Conservation (phyloP, 1,140 invertebrate species). For the Acyrthosiphon pisum region DNA sequence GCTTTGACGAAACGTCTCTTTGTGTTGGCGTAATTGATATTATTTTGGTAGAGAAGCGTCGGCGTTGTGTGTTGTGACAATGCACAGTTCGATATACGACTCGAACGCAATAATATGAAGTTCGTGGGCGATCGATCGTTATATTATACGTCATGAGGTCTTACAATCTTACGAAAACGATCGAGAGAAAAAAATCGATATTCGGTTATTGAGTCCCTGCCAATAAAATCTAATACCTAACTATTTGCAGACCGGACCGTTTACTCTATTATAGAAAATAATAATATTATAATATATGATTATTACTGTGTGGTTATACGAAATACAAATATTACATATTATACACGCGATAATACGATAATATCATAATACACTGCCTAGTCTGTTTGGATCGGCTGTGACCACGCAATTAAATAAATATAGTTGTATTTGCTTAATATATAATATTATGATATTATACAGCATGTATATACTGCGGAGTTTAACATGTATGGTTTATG, state of each 20-base stretch:
- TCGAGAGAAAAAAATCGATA: not conserved
- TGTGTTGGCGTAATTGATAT: not conserved
- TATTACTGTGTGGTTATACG: too few relatives aligned
- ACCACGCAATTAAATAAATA: not conserved
- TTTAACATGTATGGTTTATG: not conserved
- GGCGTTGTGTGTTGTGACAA: not conserved
- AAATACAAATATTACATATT: not conserved
- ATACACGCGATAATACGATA: not conserved
- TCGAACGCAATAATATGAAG: not conserved
- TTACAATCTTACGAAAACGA: not conserved
- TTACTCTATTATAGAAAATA: not conserved
- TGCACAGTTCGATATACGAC: not conserved
- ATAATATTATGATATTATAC: not conserved
- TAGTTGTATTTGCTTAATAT: not conserved
- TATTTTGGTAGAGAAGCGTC: not conserved
- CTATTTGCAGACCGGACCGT: not conserved
- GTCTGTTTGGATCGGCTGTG: not conserved
- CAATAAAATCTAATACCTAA: not conserved
- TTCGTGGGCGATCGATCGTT: not conserved
- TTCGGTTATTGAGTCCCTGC: not conserved
- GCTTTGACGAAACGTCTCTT: not conserved
- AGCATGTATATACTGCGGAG: not conserved
- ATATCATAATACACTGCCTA: not conserved
- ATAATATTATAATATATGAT: not conserved
- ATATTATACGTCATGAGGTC: not conserved